Base-by-base conservation (phyloP, 1,140 invertebrate genomes). In the Steinernema feltiae region DNA sequence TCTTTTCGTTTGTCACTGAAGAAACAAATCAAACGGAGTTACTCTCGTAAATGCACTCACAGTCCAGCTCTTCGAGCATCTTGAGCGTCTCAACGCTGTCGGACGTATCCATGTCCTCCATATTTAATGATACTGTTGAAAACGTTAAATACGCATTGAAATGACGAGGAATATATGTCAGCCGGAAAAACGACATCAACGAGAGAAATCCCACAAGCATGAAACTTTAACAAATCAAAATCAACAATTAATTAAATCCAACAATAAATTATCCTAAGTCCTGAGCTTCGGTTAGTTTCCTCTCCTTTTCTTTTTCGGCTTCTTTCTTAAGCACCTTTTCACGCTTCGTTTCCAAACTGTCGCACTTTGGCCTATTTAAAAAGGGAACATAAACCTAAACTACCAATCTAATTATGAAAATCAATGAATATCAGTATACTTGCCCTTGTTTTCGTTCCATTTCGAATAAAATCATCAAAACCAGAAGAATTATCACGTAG, bases 321-420 rank as follows among this genome's bases (percentile, higher is more conserved):
- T 48, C 46, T 21, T 78, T 79, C 31, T 73, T 75, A 1, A 18
- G 18, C 32, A 80, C 31, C 32, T 83, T 83, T 18, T 75, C 48
- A 2, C 69, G 74, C 7, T 79, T 74, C n/a, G 69, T 72, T 35
- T 82, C 82, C 48, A 83, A 41, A 12, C 69, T 71, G 17, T 77
- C 76, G 35, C 82, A 84, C 21, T 30, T 70, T 1, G 79, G 74
- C 1, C 82, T 69, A 27, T 82, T 80, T 70, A 73, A 27, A 12
- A 84, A 75, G 0, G 79, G 81, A 1, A 79, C 30, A 32, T 82
- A 79, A 15, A 72, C 78, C 80, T 76, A n/a, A n/a, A n/a, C n/a
- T n/a, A n/a, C n/a, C n/a, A n/a, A n/a, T n/a, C n/a, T n/a, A n/a
- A n/a, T n/a, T n/a, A n/a, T n/a, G n/a, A n/a, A n/a, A n/a, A n/a